Evolutionary conservation across 2,888 invertebrate species (phyloP).

Genomic region (Spisula subtruncata): DNA sequence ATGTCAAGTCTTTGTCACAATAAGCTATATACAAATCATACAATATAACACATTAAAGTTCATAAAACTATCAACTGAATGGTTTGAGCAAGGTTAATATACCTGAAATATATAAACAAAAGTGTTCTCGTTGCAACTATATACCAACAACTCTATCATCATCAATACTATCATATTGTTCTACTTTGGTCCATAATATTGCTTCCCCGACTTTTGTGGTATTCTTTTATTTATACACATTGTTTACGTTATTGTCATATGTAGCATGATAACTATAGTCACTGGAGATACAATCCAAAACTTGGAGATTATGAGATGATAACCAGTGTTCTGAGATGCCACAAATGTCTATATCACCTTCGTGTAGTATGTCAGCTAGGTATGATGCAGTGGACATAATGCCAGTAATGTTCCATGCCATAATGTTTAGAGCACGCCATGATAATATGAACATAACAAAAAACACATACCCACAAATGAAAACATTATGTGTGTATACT

Average conservation of each 20-base stretch:
- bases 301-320: neutral
- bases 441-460: neutral
- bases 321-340: neutral
- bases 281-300: neutral
- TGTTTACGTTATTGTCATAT: neutral
- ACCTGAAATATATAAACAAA: neutral
- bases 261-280: neutral
- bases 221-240: neutral
- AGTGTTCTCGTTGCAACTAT: neutral
- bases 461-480: neutral
- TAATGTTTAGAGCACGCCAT: neutral
- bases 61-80: neutral
- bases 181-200: neutral
- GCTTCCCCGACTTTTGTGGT: neutral
- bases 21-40: neutral
- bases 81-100: neutral
- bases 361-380: neutral
- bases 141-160: neutral
- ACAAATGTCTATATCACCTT: neutral
- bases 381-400: neutral
- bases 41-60: too few relatives aligned
- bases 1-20: neutral
- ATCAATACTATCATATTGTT: neutral
- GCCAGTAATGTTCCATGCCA: neutral
- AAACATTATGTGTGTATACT: neutral